These are phyloP conservation scores for Bactericera cockerelli DNA, from an alignment of 1,140 invertebrate genomes.

Conservation along the genomic window DNA sequence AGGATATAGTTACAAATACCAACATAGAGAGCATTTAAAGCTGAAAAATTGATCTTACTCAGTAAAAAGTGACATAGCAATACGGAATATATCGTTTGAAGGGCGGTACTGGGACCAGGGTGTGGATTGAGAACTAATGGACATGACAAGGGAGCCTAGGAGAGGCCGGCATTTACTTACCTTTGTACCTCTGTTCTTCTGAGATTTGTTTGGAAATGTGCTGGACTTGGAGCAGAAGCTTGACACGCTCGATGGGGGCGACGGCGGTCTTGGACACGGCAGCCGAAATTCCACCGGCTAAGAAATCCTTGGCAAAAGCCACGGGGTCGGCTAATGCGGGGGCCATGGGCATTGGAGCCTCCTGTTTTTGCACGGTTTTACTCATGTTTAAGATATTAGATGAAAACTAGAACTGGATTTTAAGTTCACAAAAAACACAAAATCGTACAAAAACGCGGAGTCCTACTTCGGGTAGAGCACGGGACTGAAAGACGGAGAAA, in stretches of 20 bases:
- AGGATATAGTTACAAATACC: no score
- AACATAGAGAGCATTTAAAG: no score
- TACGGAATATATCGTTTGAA: no score
- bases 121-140: no score
- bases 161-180: no score
- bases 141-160: no score
- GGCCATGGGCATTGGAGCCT: slow-evolving; percentile 15
- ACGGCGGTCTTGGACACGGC: slow-evolving; percentile 78
- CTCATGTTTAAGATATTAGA: slow-evolving; percentile 1
- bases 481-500: slow-evolving; percentile 9
- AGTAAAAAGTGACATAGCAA: no score
- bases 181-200: slow-evolving; percentile 61
- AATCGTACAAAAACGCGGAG: neutral
- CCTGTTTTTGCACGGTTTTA: neutral
- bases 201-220: slow-evolving; percentile 71
- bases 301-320: slow-evolving; percentile 64
- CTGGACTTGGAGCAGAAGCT: slow-evolving; percentile 76
- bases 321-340: slow-evolving; percentile 37
- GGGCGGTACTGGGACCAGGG: no score
- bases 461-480: neutral
- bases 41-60: no score
- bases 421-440: slow-evolving; percentile 1
- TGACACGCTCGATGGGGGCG: slow-evolving; percentile 80
- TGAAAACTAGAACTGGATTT: neutral
- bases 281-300: slow-evolving; percentile 71